Evolutionary conservation across 1,140 invertebrate species (phyloP).

Genomic region (Papilio polyxenes): DNA sequence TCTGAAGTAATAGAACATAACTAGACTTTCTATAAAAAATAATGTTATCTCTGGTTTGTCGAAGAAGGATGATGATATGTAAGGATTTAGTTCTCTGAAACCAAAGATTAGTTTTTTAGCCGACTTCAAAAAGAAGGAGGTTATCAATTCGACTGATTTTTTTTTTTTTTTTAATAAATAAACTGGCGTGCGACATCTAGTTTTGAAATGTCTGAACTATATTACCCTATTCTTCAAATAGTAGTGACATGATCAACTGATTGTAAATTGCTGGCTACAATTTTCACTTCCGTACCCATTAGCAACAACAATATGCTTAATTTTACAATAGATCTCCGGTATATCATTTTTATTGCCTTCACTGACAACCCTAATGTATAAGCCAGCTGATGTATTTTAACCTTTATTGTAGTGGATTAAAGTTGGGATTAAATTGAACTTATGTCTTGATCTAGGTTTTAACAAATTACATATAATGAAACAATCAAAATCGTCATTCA

Average conservation of each 20-base stretch:
- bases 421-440: conserved; percentile 8
- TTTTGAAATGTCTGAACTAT: neutral
- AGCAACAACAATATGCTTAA: conserved; percentile 53
- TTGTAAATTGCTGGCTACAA: neutral
- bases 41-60: too few species aligned
- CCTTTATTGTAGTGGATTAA: neutral
- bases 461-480: neutral
- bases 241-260: neutral
- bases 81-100: neutral
- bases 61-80: too few species aligned
- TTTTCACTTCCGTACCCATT: conserved; percentile 39
- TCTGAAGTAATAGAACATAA: too few species aligned
- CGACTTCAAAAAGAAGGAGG: too few species aligned
- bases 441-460: neutral
- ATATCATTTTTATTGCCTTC: conserved; percentile 53
- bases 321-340: conserved; percentile 50
- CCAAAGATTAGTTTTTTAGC: too few species aligned
- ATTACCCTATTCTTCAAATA: neutral
- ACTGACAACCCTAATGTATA: neutral
- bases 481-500: neutral
- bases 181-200: too few species aligned
- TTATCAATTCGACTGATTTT: too few species aligned
- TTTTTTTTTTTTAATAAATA: neutral
- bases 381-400: conserved; percentile 9
- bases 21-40: too few species aligned